Evolutionary conservation across 2,888 invertebrate genomes (phyloP).

Genomic region (Plebejus argus): DNA sequence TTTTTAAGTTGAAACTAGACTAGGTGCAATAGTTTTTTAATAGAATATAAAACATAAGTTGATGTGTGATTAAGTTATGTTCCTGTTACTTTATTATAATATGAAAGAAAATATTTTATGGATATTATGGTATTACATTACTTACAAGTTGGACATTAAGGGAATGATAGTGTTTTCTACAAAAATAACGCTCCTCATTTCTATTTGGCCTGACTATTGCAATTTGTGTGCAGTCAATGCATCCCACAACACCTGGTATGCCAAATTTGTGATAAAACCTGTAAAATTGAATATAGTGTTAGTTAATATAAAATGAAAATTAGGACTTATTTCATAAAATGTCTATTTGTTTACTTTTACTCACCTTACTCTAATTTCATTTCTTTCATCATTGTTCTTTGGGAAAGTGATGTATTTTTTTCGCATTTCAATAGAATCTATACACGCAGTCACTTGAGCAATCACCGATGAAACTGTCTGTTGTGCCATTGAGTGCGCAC

Average conservation of each 20-base stretch:
- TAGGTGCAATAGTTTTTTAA: no score
- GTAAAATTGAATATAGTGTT: neutral
- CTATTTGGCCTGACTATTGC: neutral
- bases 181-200: neutral
- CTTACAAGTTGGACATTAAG: neutral
- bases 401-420: neutral
- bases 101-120: neutral
- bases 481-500: no score
- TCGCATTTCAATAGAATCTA: neutral
- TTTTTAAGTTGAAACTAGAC: neutral
- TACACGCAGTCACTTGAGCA: neutral
- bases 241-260: neutral
- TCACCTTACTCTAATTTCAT: neutral
- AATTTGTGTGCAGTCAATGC: neutral
- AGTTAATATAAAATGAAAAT: neutral
- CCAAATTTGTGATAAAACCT: neutral
- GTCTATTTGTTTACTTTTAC: neutral
- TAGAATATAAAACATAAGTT: neutral
- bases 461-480: neutral
- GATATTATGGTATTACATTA: neutral
- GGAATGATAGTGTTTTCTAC: neutral
- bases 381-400: neutral
- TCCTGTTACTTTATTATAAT: neutral
- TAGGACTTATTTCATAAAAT: neutral
- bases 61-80: neutral